phyloP scores from a whole-genome alignment of 2,888 invertebrate genomes.

The Fissipunctia ypsillon region DNA sequence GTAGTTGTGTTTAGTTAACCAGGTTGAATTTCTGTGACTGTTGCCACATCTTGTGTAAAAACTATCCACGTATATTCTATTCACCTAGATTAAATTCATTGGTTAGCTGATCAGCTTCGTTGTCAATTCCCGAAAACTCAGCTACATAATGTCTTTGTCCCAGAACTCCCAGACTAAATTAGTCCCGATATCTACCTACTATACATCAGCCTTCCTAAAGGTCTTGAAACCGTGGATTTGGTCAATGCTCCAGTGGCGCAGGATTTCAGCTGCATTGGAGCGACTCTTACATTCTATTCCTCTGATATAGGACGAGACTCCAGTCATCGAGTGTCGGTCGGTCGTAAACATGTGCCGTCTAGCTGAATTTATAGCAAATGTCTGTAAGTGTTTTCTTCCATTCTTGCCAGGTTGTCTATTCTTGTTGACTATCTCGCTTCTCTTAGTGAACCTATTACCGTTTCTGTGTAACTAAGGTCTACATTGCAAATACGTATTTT shows the following conservation, averaged over 20 bases:
- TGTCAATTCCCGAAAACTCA: background rate
- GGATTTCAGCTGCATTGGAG: background rate
- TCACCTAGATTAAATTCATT: background rate
- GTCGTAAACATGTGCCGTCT: conserved; percentile 5
- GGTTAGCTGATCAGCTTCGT: background rate
- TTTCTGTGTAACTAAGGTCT: background rate
- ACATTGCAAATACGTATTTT: background rate
- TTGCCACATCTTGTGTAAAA: conserved; percentile 13
- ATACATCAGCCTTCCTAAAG: background rate
- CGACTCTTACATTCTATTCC: background rate
- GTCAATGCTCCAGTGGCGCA: background rate
- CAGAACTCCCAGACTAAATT: background rate
- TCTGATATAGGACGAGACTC: background rate
- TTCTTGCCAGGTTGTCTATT: background rate
- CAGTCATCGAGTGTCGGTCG: background rate
- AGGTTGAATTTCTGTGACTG: conserved; percentile 7
- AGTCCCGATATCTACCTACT: background rate
- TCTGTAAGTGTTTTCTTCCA: background rate
- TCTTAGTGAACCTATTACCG: background rate
- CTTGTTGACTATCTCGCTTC: background rate
- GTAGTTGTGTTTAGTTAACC: conserved; percentile 14
- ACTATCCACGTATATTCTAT: background rate
- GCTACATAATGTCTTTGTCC: background rate
- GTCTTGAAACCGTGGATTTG: background rate
- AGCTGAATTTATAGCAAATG: background rate